Conservation (phyloP, 2,888 invertebrate genomes). For the Ophion slaviceki region DNA sequence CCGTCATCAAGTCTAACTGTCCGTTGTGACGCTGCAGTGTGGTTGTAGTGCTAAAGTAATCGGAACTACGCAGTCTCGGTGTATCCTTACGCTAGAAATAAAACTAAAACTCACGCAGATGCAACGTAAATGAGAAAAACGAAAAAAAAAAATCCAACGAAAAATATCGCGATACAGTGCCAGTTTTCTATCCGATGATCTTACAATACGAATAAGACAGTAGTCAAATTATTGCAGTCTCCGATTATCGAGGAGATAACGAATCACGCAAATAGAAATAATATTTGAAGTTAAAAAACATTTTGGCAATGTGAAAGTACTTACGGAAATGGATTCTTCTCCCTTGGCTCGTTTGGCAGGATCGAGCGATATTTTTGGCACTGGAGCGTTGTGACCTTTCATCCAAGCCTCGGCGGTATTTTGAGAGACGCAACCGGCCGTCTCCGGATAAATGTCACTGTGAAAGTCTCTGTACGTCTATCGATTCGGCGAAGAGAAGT, state of each 20-base stretch:
- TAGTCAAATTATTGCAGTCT: constrained; percentile 14
- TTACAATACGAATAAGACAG: constrained; percentile 20
- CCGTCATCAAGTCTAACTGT: background rate
- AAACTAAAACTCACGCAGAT: constrained; percentile 56
- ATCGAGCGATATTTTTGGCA: constrained; percentile 93
- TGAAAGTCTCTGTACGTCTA: constrained; percentile 97
- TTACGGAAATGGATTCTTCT: constrained; percentile 87
- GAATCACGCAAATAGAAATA: constrained; percentile 1
- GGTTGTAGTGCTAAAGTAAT: background rate
- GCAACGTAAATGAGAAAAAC: constrained; percentile 36
- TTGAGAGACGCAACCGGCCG: constrained; percentile 91
- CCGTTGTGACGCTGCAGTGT: background rate
- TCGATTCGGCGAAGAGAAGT: constrained; percentile 66
- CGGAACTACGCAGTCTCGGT: background rate
- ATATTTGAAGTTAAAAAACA: constrained; percentile 27
- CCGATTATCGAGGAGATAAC: background rate
- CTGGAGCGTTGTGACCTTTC: constrained; percentile 89
- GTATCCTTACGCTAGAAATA: constrained; percentile 60
- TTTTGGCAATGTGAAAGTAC: constrained; percentile 73
- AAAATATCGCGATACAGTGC: constrained; percentile 36
- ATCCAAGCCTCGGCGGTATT: constrained; percentile 93
- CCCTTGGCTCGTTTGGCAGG: constrained; percentile 88
- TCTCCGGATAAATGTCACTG: constrained; percentile 96
- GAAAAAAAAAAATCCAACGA: constrained; percentile 36
- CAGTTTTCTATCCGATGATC: constrained; percentile 33